These are phyloP conservation scores for Peucedramus taeniatus DNA, from an alignment of 2,113 vertebrate genomes.

Conservation along the genomic window DNA sequence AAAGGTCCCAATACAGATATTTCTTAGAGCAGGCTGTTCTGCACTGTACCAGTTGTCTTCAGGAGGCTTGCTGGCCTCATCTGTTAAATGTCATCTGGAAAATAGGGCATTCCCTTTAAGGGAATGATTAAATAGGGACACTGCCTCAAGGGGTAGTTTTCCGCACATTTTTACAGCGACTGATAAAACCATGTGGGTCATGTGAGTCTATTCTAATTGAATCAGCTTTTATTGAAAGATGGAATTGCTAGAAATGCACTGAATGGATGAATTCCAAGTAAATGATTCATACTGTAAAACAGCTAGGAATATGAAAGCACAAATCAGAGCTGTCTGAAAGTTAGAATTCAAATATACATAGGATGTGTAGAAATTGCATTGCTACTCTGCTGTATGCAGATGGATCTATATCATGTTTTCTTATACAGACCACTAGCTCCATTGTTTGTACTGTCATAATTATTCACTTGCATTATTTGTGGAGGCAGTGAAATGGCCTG, in stretches of 20 bases:
- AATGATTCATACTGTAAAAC: background rate
- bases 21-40: background rate
- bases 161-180: conserved; percentile 38
- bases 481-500: background rate
- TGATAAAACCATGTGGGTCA: conserved; percentile 64
- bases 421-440: background rate
- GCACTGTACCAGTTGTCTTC: background rate
- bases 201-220: conserved; percentile 53
- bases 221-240: conserved; percentile 51
- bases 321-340: background rate
- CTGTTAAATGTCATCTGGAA: conserved; percentile 53
- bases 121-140: conserved; percentile 52
- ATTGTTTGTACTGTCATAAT: background rate
- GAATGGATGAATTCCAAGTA: conserved; percentile 53
- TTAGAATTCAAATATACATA: background rate
- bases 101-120: conserved; percentile 57
- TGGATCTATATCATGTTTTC: background rate
- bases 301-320: background rate
- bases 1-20: background rate
- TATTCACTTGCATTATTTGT: background rate
- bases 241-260: conserved; percentile 45
- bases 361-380: background rate
- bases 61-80: conserved; percentile 40
- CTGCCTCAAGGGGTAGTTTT: conserved; percentile 49
- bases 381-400: background rate